phyloP scores from a whole-genome alignment of 2,113 vertebrate genomes.

The Philantomba maxwellii region DNA sequence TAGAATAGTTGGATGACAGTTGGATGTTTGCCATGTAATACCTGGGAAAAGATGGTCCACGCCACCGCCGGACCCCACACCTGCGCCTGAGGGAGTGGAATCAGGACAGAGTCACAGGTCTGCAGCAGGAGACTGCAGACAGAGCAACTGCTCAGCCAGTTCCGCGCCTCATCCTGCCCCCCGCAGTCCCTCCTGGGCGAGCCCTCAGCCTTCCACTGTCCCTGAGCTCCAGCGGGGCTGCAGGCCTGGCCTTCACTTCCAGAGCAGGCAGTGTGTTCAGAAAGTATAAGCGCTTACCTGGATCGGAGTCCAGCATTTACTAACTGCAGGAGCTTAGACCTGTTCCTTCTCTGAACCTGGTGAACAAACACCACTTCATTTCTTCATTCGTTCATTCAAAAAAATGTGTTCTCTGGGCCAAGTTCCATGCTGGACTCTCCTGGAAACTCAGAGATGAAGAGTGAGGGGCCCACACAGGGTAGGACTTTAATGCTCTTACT shows the following conservation, averaged over 20 bases:
- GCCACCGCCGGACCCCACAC: not conserved
- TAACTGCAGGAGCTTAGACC: not conserved
- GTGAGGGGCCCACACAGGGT: fast-evolving
- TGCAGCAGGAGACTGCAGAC: not conserved
- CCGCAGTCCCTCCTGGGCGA: fast-evolving
- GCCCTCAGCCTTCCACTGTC: not conserved
- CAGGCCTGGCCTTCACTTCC: not conserved
- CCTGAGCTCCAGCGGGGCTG: fast-evolving
- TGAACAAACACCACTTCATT: not conserved
- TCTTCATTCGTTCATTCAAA: not conserved
- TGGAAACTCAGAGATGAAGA: too few species aligned
- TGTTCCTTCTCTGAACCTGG: not conserved
- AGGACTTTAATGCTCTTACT: not conserved
- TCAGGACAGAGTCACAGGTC: not conserved
- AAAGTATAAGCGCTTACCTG: not conserved
- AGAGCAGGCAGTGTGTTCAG: not conserved
- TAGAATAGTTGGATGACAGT: not conserved
- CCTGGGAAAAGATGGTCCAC: not conserved
- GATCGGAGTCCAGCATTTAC: not conserved
- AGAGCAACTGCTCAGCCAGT: not conserved
- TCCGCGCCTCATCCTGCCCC: fast-evolving
- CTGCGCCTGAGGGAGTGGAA: too few species aligned
- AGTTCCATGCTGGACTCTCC: not conserved
- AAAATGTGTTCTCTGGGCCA: not conserved
- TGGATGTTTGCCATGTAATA: not conserved